Evolutionary conservation across 1,140 invertebrate genomes (phyloP).

Genomic region (Eueides isabella): DNA sequence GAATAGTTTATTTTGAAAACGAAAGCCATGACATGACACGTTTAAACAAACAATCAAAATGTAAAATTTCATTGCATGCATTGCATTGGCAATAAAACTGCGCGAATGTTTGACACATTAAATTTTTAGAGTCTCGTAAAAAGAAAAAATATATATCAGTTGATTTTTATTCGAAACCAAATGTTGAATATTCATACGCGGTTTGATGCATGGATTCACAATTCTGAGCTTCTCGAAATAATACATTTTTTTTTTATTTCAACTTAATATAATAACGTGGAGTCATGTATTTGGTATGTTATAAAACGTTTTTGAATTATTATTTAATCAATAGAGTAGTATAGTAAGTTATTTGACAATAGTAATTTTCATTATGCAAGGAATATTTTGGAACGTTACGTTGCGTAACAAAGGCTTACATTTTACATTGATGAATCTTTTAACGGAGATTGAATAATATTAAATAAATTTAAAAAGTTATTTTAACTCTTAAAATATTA

Average conservation of each 20-base stretch:
- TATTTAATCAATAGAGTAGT: background rate
- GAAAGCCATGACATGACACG: slow-evolving; percentile 9
- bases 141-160: slow-evolving; percentile 48
- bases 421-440: too few species aligned
- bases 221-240: slow-evolving; percentile 42
- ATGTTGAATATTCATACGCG: slow-evolving; percentile 57
- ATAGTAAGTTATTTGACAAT: too few species aligned
- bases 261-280: slow-evolving; percentile 41
- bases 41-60: slow-evolving; percentile 26
- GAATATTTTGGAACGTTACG: too few species aligned
- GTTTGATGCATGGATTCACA: slow-evolving; percentile 43
- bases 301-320: background rate
- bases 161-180: slow-evolving; percentile 57
- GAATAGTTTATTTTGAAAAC: slow-evolving; percentile 20
- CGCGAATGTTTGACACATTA: slow-evolving; percentile 52
- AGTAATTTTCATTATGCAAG: too few species aligned
- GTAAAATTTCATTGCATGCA: slow-evolving; percentile 24
- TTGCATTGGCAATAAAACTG: slow-evolving; percentile 46
- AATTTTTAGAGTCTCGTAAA: slow-evolving; percentile 67
- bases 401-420: background rate
- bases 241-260: slow-evolving; percentile 38
- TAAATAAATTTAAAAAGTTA: too few species aligned
- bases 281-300: slow-evolving; percentile 48
- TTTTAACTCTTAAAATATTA: too few species aligned
- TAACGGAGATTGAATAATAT: too few species aligned